Base-by-base conservation (phyloP, 2,797 vertebrate species). In the Dermochelys coriacea region DNA sequence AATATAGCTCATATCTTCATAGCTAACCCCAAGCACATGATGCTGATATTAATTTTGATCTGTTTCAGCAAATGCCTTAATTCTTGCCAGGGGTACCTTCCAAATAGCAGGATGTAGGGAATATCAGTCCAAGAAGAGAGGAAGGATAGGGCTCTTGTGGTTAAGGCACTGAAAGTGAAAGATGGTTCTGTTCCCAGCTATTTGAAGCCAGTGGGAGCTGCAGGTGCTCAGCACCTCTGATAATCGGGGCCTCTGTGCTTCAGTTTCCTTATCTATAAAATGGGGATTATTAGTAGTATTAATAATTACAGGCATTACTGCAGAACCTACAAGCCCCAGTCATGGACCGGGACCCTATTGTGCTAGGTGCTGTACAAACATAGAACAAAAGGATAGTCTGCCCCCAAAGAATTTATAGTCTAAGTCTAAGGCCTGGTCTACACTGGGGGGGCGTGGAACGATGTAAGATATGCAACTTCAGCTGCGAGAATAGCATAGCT, bases 211-310 rank as follows among this genome's bases (percentile, higher is more conserved):
- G 34, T 21, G 34, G 16, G 34, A 21, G 64, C n/a, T 37, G 16
- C 64, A 68, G n/a, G n/a, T 68, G n/a, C 4, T 68, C 8, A 77
- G 68, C 29, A 47, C 71, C 8, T n/a, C 82, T 89, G 82, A 80
- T 91, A 89, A 83, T 78, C 3, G 52, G 86, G 12, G 27, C 47
- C 23, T 54, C 12, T 55, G 89, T 3, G 51, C 55, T 61, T 52
- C 57, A 88, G 31, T 54, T 55, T 74, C 34, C 41, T 9, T 79
- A 25, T 8, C 34, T 14, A 1, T 19, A 47, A 57, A 1, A 68
- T 52, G 49, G 1, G 47, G 61, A 1, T 23, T 7, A 1, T 51
- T 82, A 9, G 4, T 5, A 10, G 8, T 37, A 2, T 8, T 75
- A 6, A 34, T 25, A 0, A 61, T 34, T 61, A 34, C 29, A 6